A percentile compares a stretch with the other conserved stretches of the same genome.
Conservation (phyloP, 1,140 invertebrate species). For the Gryllus bimaculatus region DNA sequence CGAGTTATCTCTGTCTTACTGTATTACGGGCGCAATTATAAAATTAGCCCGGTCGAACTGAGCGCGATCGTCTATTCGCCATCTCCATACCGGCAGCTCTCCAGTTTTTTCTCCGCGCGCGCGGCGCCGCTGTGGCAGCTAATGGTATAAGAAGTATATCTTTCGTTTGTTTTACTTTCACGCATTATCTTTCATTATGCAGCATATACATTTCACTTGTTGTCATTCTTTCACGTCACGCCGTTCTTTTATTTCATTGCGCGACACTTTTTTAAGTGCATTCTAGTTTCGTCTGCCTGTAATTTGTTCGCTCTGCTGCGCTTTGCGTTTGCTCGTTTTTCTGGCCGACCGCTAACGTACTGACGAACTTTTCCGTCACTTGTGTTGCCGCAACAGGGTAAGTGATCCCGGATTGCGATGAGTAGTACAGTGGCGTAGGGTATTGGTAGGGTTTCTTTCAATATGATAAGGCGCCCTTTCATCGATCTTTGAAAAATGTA, state of each 20-base stretch:
- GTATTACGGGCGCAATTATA: not conserved
- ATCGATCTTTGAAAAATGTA: too few species aligned
- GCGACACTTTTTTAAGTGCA: not conserved
- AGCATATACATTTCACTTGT: not conserved
- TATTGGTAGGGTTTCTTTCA: too few species aligned
- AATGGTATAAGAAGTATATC: not conserved
- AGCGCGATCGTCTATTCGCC: not conserved
- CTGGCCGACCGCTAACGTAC: too few species aligned
- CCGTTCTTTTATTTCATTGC: not conserved
- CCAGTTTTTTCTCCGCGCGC: not conserved
- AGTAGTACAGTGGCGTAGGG: too few species aligned
- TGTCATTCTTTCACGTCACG: not conserved
- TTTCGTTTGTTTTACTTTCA: constrained; percentile 5
- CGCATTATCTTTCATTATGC: constrained; percentile 1
- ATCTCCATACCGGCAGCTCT: not conserved
- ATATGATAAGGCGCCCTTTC: too few species aligned
- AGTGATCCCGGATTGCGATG: too few species aligned
- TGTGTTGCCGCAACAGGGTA: too few species aligned
- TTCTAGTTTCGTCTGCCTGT: not conserved
- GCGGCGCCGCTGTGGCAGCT: not conserved
- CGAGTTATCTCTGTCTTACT: not conserved
- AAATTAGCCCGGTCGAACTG: not conserved
- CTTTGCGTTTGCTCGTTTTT: not conserved
- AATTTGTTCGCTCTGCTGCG: not conserved
- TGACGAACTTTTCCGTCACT: too few species aligned